Evolutionary conservation across 2,797 vertebrate genomes (phyloP).

Genomic region (Paedocypris micromegethes): DNA sequence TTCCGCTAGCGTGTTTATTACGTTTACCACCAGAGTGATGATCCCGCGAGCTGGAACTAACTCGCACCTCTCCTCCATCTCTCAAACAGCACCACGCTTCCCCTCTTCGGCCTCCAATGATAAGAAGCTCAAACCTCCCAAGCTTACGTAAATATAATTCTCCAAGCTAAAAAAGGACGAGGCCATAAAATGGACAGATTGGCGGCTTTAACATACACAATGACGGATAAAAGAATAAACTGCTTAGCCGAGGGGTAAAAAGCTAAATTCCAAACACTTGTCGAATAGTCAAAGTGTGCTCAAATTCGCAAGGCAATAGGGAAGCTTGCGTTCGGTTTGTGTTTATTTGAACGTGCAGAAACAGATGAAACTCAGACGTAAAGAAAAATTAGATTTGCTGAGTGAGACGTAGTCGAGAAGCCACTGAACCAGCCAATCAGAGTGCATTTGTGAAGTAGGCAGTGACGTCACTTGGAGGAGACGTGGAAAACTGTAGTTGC

Average conservation of each 20-base stretch:
- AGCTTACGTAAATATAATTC: conserved; percentile 63
- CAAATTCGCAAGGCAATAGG: too few species aligned
- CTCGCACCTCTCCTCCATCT: conserved; percentile 55
- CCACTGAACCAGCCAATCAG: too few species aligned
- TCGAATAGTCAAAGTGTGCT: too few species aligned
- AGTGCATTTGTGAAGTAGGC: too few species aligned
- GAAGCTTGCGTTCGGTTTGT: too few species aligned
- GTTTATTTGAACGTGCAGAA: too few species aligned
- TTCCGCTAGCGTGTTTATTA: conserved; percentile 52
- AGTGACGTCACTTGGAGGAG: too few species aligned
- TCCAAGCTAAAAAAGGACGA: conserved; percentile 52
- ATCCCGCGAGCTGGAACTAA: conserved; percentile 38
- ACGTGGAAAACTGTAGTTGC: too few species aligned
- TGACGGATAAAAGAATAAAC: conserved; percentile 3
- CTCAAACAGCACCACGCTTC: conserved; percentile 38
- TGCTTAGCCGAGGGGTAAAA: neutral
- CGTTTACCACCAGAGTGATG: conserved; percentile 63
- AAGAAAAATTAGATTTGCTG: too few species aligned
- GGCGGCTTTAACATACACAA: conserved; percentile 18
- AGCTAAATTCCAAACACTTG: neutral
- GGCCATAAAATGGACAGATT: conserved; percentile 42
- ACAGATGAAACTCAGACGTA: too few species aligned
- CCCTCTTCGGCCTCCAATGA: conserved; percentile 53
- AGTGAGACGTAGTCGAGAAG: too few species aligned
- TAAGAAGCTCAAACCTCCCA: conserved; percentile 54